A percentile compares a stretch with the other conserved stretches of the same genome.
Conservation (phyloP, 1,140 invertebrate species). For the Lepidurus packardi region DNA sequence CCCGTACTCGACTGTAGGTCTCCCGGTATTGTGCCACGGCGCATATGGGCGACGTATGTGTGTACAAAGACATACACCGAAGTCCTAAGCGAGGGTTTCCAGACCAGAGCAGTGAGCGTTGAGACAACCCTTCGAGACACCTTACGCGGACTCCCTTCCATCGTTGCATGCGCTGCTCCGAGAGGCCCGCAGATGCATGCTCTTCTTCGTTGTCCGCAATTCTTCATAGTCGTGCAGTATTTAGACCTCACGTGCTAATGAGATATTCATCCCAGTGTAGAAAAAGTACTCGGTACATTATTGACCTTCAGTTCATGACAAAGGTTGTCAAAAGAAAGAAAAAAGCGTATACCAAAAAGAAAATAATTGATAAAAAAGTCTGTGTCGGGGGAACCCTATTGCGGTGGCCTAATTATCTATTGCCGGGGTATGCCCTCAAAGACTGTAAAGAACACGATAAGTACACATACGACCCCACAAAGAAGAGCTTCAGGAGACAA, state of each 20-base stretch:
- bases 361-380: neutral
- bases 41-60: slow-evolving; percentile 1
- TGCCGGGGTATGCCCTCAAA: neutral
- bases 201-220: neutral
- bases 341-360: neutral
- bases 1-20: neutral
- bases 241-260: neutral
- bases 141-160: too few species aligned
- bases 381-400: neutral
- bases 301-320: neutral
- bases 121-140: too few species aligned
- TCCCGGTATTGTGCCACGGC: neutral
- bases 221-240: neutral
- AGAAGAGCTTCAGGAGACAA: neutral
- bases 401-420: neutral
- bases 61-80: neutral
- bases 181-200: neutral
- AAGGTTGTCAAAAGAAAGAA: neutral
- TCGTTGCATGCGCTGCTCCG: too few species aligned
- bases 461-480: neutral
- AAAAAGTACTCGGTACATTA: neutral
- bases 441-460: neutral
- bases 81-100: neutral
- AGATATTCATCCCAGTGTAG: neutral
- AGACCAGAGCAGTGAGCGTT: too few species aligned